phyloP scores from a whole-genome alignment of 2,113 vertebrate genomes.

The Polypterus senegalus region DNA sequence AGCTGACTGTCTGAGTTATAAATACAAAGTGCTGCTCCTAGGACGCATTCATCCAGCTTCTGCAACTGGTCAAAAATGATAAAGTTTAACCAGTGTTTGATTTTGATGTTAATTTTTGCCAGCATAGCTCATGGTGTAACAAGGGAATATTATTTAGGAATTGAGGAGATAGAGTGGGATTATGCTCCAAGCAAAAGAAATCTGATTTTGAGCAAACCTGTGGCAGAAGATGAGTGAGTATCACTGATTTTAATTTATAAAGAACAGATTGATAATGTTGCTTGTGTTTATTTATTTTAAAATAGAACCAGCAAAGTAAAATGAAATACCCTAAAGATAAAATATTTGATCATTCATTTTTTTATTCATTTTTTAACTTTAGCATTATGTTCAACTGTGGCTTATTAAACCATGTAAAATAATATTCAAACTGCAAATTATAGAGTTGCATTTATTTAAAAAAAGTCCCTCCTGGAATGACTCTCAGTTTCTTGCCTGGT shows the following conservation, averaged over 20 bases:
- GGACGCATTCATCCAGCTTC: background rate
- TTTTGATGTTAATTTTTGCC: conserved; percentile 29
- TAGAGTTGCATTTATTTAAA: too few relatives aligned
- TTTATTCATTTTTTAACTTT: too few relatives aligned
- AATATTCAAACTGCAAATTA: too few relatives aligned
- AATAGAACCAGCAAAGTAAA: too few relatives aligned
- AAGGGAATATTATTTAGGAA: conserved; percentile 50
- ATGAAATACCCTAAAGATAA: too few relatives aligned
- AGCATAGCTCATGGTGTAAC: conserved; percentile 26
- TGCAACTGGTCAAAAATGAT: conserved; percentile 18
- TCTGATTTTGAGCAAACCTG: conserved; percentile 25
- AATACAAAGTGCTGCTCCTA: conserved; percentile 7
- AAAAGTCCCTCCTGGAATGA: too few relatives aligned
- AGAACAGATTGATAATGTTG: background rate
- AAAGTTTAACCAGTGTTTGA: conserved; percentile 7
- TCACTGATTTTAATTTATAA: conserved; percentile 19
- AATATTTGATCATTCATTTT: too few relatives aligned
- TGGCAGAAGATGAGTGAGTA: conserved; percentile 31
- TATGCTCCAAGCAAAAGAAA: conserved; percentile 33
- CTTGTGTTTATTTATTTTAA: background rate
- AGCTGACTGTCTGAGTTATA: conserved; percentile 15
- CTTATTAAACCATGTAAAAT: too few relatives aligned
- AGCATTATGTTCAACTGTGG: too few relatives aligned
- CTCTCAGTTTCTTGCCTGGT: too few relatives aligned
- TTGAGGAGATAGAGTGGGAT: conserved; percentile 43